A percentile compares a stretch with the other conserved stretches of the same genome.
phyloP scores from a whole-genome alignment of 2,888 invertebrate genomes.

The Tetropium fuscum region DNA sequence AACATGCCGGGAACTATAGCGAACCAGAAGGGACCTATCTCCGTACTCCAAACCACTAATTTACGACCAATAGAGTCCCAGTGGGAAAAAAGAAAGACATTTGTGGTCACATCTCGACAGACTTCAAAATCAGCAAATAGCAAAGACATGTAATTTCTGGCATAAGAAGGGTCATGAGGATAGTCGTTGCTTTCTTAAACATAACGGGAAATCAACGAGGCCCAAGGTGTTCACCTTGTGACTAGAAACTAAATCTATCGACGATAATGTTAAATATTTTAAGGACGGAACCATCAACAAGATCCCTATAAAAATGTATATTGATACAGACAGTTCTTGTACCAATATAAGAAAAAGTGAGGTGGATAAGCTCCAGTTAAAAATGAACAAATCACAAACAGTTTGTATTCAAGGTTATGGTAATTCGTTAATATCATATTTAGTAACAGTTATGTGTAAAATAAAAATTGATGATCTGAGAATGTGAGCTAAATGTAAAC shows the following conservation, averaged over 20 bases:
- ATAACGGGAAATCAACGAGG: neutral
- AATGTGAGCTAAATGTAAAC: conserved; percentile 6
- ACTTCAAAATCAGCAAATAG: too few relatives aligned
- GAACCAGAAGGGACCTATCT: conserved; percentile 5
- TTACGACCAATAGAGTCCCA: neutral
- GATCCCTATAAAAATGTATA: conserved; percentile 3
- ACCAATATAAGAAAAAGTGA: conserved; percentile 9
- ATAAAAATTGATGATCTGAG: conserved; percentile 7
- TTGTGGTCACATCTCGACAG: too few relatives aligned
- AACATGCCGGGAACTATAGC: neutral
- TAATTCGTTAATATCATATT: neutral
- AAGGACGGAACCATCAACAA: conserved; percentile 2
- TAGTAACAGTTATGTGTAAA: conserved; percentile 5
- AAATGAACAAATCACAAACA: neutral
- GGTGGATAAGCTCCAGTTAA: neutral
- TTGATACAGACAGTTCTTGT: conserved; percentile 8
- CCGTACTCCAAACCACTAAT: neutral
- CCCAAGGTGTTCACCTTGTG: conserved; percentile 5
- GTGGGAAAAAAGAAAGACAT: neutral
- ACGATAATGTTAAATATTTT: conserved; percentile 3
- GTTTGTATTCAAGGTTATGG: conserved; percentile 3
- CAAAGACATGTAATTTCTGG: neutral
- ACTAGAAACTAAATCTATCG: neutral
- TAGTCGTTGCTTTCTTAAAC: neutral
- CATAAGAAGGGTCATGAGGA: conserved; percentile 6